Evolutionary conservation across 2,888 invertebrate species (phyloP), one percentile per base, ranked within the genome.

Genomic region (Thereva nobilitata): DNA sequence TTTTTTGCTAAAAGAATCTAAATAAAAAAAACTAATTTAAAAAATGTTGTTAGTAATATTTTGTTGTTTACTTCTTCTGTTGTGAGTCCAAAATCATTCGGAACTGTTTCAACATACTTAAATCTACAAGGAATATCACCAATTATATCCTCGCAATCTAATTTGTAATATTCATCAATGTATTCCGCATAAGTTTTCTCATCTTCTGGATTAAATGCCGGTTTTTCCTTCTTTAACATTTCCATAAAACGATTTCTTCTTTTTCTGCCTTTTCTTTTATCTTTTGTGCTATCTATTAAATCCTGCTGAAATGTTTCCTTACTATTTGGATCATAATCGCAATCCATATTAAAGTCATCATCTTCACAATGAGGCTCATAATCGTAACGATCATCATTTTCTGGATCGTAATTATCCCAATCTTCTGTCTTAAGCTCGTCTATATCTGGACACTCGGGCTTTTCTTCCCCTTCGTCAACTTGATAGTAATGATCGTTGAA

Each of bases 91-190:
- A 91, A 99, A 80, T 91, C 89, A 79, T 97, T 97, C 0, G 95
- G 90, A 47, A 89, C 84, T 0, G 93, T 95, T 77, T 92, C 86
- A 38, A 95, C 85, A 77, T 99, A 99, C 76, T 94, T 95, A 80
- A 97, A 99, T 72, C 93, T 84, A 68, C 95, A 96, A 0, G 95
- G 95, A 72, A 91, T 79, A 76, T 97, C 95, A 0, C 89, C 97
- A 56, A 98, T 90, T 59, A 97, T 87, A 79, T 99, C 98, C 77
- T 98, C 98, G 78, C 92, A 98, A 79, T 97, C 95, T 77, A 97
- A 83, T 74, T 91, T 88, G 77, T 97, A 97, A 79, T 97, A 97
- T 79, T 97, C 96, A 74, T 97, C 94, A 77, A 96, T 87, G 76
- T 96, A 96, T 73, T 95, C 86, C 41, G 89, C 87, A 79, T 93